Conservation (phyloP, 2,797 vertebrate genomes). For the Takifugu ocellatus region DNA sequence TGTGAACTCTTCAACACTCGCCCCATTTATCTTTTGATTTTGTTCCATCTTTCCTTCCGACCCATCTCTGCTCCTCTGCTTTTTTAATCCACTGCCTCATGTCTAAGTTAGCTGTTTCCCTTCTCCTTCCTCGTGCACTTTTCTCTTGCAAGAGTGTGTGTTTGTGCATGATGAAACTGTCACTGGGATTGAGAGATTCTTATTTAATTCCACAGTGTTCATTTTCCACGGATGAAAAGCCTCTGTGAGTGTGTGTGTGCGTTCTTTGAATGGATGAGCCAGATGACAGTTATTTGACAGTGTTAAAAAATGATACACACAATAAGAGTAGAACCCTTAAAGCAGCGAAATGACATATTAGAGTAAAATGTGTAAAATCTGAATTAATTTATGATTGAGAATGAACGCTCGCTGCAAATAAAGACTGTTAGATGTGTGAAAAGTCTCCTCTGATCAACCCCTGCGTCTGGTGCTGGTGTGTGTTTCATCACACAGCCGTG, state of each 20-base stretch:
- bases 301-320: constrained; percentile 46
- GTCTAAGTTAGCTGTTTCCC: constrained; percentile 6
- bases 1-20: no score
- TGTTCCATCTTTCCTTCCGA: not conserved
- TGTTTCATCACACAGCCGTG: not conserved
- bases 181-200: constrained; percentile 63
- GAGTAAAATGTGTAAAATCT: not conserved
- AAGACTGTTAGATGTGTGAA: constrained; percentile 18
- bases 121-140: constrained; percentile 2
- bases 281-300: constrained; percentile 46
- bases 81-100: constrained; percentile 26
- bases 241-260: constrained; percentile 1
- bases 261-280: constrained; percentile 24
- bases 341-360: constrained; percentile 11
- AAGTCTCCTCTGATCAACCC: constrained; percentile 2
- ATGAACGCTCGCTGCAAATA: constrained; percentile 19
- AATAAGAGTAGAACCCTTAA: constrained; percentile 31
- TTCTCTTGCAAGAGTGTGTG: not conserved
- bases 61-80: constrained; percentile 10
- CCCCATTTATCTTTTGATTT: not conserved
- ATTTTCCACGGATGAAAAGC: constrained; percentile 59
- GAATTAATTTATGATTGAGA: constrained; percentile 30
- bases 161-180: constrained; percentile 30
- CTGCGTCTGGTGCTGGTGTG: not conserved
- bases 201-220: constrained; percentile 60